Evolutionary conservation across 2,113 vertebrate genomes (phyloP), one percentile per base, ranked within the genome.

Genomic region (Toxostoma redivivum): DNA sequence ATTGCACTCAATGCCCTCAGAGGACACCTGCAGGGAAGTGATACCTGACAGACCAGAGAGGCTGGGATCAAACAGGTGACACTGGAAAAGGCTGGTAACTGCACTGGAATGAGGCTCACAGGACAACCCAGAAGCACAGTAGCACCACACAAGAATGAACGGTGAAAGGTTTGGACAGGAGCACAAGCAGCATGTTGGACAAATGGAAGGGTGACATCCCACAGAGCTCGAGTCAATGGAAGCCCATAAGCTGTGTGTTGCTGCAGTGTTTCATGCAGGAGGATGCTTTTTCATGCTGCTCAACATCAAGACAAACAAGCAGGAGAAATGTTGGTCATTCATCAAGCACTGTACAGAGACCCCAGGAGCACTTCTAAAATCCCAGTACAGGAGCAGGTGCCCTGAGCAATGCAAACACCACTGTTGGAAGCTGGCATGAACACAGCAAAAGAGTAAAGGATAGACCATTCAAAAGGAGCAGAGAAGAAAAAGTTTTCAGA

Each of bases 401-500:
- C 71, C 64, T 78, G 79, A 71, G 35, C 82, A 70, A 65, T 4
- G 88, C 96, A 90, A 95, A 93, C 42, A 33, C 77, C 70, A 1
- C 9, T 44, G 74, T 33, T 85, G 0, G 1, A 58, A 67, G 82
- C 47, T 27, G 15, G 85, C 77, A 38, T 30, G 56, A 74, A 82
- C 48, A 77, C 77, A 90, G 92, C 13, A 58, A 77, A 86, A 97
- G 97, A 97, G 92, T 97, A 98, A 98, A 98, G 97, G 95, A 98
- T 98, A 93, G 98, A 99, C 99, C 99, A 99, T 98, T 99, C 99
- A 56, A 99, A 99, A 96, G 99, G 99, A 97, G 98, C 95, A 72
- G 99, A 99, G 98, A 99, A 99, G 98, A 99, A 98, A 98, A 99
- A 99, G 98, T 98, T 99, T 95, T 99, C 99, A 93, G 99, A 98